Evolutionary conservation across 2,113 vertebrate species (phyloP), one percentile per base, ranked within the genome.

Genomic region (Talpa occidentalis): DNA sequence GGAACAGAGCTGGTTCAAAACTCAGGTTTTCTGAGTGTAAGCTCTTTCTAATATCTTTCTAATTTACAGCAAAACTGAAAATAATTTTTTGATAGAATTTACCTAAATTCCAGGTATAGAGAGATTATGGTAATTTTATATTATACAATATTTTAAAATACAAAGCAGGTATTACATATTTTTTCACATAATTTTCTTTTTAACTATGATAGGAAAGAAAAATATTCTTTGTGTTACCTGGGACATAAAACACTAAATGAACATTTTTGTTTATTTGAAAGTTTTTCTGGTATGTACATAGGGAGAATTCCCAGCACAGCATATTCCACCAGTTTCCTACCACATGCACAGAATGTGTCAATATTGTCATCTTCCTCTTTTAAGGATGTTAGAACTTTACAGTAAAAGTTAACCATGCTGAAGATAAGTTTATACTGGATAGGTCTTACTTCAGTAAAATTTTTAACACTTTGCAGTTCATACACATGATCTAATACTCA

Each of bases 401-500:
- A 78, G 28, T 70, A 73, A 74, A 82, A 94, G 66, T 37, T 22
- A 81, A n/a, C 42, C 90, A 91, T 14, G 49, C 44, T 76, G 49
- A 69, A 69, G n/a, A n/a, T n/a, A n/a, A 56, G n/a, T 67, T 26
- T 88, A 62, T 5, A 77, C 5, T 32, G 73, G 37, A 16, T 67
- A 64, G 59, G 10, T 49, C 64, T 78, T 80, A 89, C 72, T 76
- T 74, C 52, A 90, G 67, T 62, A 83, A 69, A 83, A 37, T 40
- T 66, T 66, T n/a, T 32, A 67, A 82, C 22, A n/a, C 30, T 74
- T 59, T 59, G 19, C 15, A 78, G 17, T 59, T 49, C 69, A 62
- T 2, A 77, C 3, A 28, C 32, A 70, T 19, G 40, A 67, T 26
- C 60, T 40, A 73, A 82, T 88, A 97, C 99, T 99, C 98, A 99